Conservation (phyloP, 2,888 invertebrate genomes). For the Conomelus anceps region DNA sequence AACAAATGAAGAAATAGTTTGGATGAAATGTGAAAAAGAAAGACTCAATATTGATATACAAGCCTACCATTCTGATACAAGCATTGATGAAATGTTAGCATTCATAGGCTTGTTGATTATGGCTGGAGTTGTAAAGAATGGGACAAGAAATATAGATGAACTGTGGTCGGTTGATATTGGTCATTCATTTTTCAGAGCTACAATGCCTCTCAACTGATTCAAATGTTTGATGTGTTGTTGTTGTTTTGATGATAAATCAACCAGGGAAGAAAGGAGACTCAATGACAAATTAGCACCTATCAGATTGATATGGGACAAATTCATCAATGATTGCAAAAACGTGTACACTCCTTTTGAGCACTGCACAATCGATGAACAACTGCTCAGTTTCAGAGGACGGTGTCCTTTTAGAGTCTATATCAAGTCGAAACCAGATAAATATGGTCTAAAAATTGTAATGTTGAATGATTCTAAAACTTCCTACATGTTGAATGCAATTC, state of each 20-base stretch:
- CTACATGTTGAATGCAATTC: constrained; percentile 10
- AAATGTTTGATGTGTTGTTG: background rate
- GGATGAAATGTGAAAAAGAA: background rate
- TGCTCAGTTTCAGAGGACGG: constrained; percentile 6
- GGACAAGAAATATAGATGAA: background rate
- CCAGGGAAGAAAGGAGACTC: background rate
- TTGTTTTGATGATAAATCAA: constrained; percentile 5
- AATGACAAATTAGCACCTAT: constrained; percentile 5
- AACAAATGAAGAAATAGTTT: constrained; percentile 11
- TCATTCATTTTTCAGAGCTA: background rate
- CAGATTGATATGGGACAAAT: background rate
- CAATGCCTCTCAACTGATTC: background rate
- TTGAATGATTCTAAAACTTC: constrained; percentile 1
- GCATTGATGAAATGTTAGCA: background rate
- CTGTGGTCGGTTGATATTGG: background rate
- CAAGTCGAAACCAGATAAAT: constrained; percentile 7
- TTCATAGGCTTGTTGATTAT: constrained; percentile 1
- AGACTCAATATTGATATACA: background rate
- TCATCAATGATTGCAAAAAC: background rate
- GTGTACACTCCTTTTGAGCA: constrained; percentile 5
- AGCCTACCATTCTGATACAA: background rate
- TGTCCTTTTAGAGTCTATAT: constrained; percentile 12
- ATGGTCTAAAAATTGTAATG: constrained; percentile 11
- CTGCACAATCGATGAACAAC: constrained; percentile 6
- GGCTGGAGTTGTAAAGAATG: background rate